These are phyloP conservation scores for Apodemia zela DNA, from an alignment of 2,888 invertebrate species.

Conservation along the genomic window DNA sequence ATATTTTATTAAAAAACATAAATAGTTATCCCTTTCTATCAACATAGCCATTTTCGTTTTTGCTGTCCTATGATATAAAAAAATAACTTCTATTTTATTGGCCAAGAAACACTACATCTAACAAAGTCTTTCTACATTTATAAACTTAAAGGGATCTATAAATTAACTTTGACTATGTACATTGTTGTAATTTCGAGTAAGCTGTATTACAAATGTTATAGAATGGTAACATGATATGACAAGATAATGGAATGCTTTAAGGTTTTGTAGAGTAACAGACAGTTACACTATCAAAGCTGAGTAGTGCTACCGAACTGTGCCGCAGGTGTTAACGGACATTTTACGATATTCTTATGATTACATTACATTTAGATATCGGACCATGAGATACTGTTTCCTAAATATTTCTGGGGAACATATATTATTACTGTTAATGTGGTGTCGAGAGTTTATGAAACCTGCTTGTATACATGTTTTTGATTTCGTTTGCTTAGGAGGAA, in stretches of 20 bases:
- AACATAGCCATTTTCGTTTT: too few relatives aligned
- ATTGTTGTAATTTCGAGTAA: constrained; percentile 7
- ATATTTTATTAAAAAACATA: too few relatives aligned
- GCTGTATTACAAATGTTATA: constrained; percentile 31
- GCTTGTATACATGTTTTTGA: too few relatives aligned
- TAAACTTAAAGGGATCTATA: not conserved
- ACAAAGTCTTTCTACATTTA: not conserved
- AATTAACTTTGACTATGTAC: not conserved
- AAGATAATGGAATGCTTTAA: constrained; percentile 30
- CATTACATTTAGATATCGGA: constrained; percentile 7
- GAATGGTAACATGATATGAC: constrained; percentile 33
- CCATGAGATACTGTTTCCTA: not conserved
- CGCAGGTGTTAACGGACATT: constrained; percentile 8
- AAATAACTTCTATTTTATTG: too few relatives aligned
- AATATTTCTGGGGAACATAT: not conserved
- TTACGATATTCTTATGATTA: constrained; percentile 10
- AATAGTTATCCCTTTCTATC: too few relatives aligned
- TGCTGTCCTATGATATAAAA: too few relatives aligned
- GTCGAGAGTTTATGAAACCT: too few relatives aligned
- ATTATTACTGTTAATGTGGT: not conserved
- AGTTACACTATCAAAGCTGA: constrained; percentile 2
- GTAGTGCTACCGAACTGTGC: not conserved
- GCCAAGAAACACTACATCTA: too few relatives aligned
- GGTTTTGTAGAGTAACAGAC: constrained; percentile 19
- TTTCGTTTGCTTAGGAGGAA: too few relatives aligned